Evolutionary conservation across 2,113 vertebrate genomes (phyloP).

Genomic region (Microtus pennsylvanicus): DNA sequence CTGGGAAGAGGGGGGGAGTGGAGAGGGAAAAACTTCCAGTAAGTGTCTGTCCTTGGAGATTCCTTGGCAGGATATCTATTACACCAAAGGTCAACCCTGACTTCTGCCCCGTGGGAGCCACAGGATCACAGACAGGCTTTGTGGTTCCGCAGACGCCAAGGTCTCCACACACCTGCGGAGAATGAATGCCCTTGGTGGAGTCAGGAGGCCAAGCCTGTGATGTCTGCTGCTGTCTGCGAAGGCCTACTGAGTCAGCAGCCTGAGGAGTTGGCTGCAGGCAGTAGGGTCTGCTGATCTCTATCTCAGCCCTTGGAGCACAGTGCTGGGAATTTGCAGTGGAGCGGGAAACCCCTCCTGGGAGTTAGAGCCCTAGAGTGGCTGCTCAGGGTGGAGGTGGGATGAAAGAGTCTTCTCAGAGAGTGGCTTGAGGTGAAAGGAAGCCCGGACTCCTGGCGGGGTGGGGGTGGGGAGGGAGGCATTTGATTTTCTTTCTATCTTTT

Average conservation of each 20-base stretch:
- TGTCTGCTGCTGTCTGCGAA: not conserved
- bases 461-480: not conserved
- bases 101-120: not conserved
- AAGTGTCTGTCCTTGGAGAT: not conserved
- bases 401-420: not conserved
- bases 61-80: not conserved
- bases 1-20: not conserved
- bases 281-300: not conserved
- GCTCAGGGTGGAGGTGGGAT: not conserved
- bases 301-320: not conserved
- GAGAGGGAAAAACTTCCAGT: too few relatives aligned
- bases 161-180: not conserved
- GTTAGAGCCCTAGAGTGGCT: not conserved
- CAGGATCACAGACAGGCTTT: not conserved
- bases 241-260: conserved; percentile 34
- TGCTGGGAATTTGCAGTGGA: not conserved
- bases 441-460: not conserved
- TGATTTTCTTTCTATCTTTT: not conserved
- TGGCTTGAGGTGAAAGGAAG: not conserved
- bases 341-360: not conserved
- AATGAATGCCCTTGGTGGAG: not conserved
- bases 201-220: not conserved
- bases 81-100: not conserved
- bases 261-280: conserved; percentile 14
- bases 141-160: not conserved